Base-by-base conservation (phyloP, 2,797 vertebrate genomes). In the Pitangus sulphuratus region DNA sequence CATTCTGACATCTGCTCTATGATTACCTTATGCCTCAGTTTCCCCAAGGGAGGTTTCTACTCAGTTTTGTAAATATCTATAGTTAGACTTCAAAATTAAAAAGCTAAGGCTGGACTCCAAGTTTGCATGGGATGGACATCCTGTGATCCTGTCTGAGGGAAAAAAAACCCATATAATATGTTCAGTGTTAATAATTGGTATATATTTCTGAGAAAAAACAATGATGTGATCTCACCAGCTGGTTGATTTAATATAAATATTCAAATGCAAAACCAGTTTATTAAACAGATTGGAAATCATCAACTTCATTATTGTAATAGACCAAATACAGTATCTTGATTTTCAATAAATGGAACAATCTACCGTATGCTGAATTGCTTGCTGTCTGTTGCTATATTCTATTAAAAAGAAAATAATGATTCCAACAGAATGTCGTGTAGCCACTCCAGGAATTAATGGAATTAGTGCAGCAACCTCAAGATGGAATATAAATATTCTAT, bases 171-270 rank as follows among this genome's bases (percentile, higher is more conserved):
- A 68, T 84, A 81, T 56, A 92, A 35, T n/a, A 87, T 11, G 11
- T 96, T 98, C 96, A 84, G 93, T 94, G 93, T 97, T 97, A 98
- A 97, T 97, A 98, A 98, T 87, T 90, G 79, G 90, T 97, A 93
- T 96, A 85, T 22, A 89, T 96, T 97, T 94, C 90, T 92, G 74
- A 78, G 68, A 86, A 77, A 97, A 97, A 95, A 50, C 58, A 82
- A 94, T 96, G 93, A 91, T 92, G 62, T 91, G 58, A 78, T 97
- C 88, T 93, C 92, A 97, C 96, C 97, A 98, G 97, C 97, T 98
- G 98, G 96, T 97, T 97, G 95, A 97, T 98, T 98, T 97, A 98
- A 98, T 98, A 98, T 93, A 98, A 98, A 97, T 97, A 97, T 97
- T 97, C 88, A 97, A 97, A 97, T 22, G 75, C 93, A 96, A 94